Conservation (phyloP, 1,140 invertebrate genomes). For the Drosophila rufa region DNA sequence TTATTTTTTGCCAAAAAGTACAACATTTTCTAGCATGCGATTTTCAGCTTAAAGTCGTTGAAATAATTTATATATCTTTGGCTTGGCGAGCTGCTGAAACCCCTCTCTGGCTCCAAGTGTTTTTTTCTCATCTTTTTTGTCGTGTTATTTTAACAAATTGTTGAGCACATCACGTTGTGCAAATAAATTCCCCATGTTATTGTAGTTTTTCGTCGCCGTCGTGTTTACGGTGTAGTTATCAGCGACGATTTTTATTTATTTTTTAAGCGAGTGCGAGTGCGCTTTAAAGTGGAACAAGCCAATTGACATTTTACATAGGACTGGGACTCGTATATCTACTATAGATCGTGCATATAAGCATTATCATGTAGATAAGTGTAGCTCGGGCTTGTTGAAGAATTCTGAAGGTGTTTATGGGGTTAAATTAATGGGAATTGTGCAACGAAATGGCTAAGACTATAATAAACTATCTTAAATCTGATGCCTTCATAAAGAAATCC, state of each 20-base stretch:
- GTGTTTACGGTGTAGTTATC: slow-evolving; percentile 64
- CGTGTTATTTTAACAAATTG: slow-evolving; percentile 55
- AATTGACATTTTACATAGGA: slow-evolving; percentile 70
- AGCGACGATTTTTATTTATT: slow-evolving; percentile 51
- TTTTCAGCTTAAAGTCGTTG: slow-evolving; percentile 11
- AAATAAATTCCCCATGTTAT: slow-evolving; percentile 58
- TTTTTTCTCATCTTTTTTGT: slow-evolving; percentile 17
- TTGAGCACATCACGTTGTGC: slow-evolving; percentile 53
- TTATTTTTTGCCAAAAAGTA: not conserved
- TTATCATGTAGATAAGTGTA: slow-evolving; percentile 4
- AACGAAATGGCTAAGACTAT: not conserved
- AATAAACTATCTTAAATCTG: not conserved
- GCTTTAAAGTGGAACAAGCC: slow-evolving; percentile 65
- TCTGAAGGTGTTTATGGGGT: too few species aligned
- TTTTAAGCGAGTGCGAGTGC: slow-evolving; percentile 12
- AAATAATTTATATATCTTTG: slow-evolving; percentile 41
- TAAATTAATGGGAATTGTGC: not conserved
- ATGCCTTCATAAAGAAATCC: too few species aligned
- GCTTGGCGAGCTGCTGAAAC: slow-evolving; percentile 35
- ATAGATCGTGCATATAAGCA: slow-evolving; percentile 6
- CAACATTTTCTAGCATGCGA: slow-evolving; percentile 30
- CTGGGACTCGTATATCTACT: slow-evolving; percentile 12
- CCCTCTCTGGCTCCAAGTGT: not conserved
- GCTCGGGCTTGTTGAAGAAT: not conserved
- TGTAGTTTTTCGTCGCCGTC: slow-evolving; percentile 28